Evolutionary conservation across 2,113 vertebrate species (phyloP).

Genomic region (Agapornis roseicollis): DNA sequence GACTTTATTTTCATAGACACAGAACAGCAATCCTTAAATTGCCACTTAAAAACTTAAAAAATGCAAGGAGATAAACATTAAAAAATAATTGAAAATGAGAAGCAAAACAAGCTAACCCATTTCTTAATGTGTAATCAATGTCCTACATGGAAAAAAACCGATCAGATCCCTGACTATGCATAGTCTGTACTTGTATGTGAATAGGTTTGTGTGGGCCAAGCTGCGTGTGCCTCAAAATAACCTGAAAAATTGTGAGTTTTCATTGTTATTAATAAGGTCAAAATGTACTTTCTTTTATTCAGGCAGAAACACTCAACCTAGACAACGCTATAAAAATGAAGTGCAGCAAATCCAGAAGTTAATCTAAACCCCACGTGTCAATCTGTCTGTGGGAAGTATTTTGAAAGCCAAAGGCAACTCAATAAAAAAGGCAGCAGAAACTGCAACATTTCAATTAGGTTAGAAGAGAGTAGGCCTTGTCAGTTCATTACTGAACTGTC

Average conservation of each 20-base stretch:
- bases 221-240: neutral
- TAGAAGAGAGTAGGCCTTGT: slow-evolving; percentile 21
- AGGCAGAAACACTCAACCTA: neutral
- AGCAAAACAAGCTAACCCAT: neutral
- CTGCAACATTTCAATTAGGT: slow-evolving; percentile 61
- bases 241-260: slow-evolving; percentile 12
- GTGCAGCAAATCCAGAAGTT: slow-evolving; percentile 28
- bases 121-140: neutral
- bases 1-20: neutral
- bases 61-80: neutral
- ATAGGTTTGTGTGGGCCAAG: neutral
- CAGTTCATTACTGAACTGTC: slow-evolving; percentile 18
- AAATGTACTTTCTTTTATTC: slow-evolving; percentile 48
- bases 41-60: neutral
- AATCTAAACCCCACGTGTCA: slow-evolving; percentile 62
- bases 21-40: neutral
- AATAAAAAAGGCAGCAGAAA: slow-evolving; percentile 46
- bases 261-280: slow-evolving; percentile 35
- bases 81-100: neutral
- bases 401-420: slow-evolving; percentile 64
- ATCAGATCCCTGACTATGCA: neutral
- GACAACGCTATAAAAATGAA: neutral
- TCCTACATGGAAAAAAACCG: neutral
- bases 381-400: slow-evolving; percentile 33
- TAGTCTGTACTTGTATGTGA: neutral